Base-by-base conservation (phyloP, 2,113 vertebrate species). In the Vidua macroura region DNA sequence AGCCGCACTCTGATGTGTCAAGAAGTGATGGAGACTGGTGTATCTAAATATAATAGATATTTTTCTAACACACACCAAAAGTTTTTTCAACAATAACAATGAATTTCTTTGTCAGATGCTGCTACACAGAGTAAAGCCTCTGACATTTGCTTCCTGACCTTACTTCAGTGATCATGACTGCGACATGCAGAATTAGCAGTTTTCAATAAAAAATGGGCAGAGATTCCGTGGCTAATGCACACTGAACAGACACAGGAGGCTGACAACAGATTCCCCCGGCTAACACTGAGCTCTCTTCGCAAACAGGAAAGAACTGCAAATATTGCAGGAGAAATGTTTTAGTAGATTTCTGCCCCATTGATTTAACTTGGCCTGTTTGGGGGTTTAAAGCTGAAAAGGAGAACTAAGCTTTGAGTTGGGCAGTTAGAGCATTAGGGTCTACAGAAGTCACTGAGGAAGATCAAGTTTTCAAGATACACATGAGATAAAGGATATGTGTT, bases 1-100 rank as follows among this genome's bases (percentile, higher is more conserved):
- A 92, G 12, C 10, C 43, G 13, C 33, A 79, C 25, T 79, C 22
- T 59, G 14, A 49, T 78, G 33, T 49, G 13, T 17, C 20, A 66
- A 89, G 23, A 68, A 79, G 7, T 18, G 6, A 19, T 5, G 11
- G 22, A 72, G 25, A 41, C 18, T 0, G 0, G 11, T 70, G 9
- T 41, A 51, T 13, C 31, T 75, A 83, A 86, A 74, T 10, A 67
- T 23, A 67, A 28, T 7, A 53, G 13, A 21, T 3, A 35, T 60
- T 92, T 88, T 84, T 77, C 17, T 81, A 86, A 63, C 10, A 46
- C 16, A 53, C 7, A 23, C 15, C 33, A 16, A 35, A 62, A 41
- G 16, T 62, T 20, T 10, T 59, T 82, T 75, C 24, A 39, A 27
- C 30, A 83, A 24, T 30, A 91, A 37, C 19, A n/a, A 56, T 35